phyloP scores from a whole-genome alignment of 2,888 invertebrate genomes.

The Sceliomorpha sp. region DNA sequence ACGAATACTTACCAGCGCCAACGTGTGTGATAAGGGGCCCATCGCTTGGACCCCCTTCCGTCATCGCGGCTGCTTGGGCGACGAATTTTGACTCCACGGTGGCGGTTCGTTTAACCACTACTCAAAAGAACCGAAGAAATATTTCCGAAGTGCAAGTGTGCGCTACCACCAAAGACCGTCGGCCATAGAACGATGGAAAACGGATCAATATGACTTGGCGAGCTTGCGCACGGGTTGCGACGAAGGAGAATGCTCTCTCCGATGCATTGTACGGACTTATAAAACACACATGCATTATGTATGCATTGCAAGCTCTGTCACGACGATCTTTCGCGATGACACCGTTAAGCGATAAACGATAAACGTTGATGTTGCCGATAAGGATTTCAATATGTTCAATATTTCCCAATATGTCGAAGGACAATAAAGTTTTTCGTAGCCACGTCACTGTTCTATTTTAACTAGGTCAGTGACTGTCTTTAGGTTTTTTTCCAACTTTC shows the following conservation, averaged over 20 bases:
- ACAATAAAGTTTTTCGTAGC: too few species aligned
- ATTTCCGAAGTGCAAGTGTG: conserved; percentile 71
- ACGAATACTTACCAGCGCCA: conserved; percentile 72
- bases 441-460: conserved; percentile 9
- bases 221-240: conserved; percentile 67
- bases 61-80: conserved; percentile 69
- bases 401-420: too few species aligned
- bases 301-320: background rate
- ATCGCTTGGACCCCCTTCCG: conserved; percentile 73
- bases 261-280: conserved; percentile 19
- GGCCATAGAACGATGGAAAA: conserved; percentile 57
- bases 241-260: conserved; percentile 17
- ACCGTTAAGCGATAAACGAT: background rate
- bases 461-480: conserved; percentile 14
- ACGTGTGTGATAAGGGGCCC: conserved; percentile 76
- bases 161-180: conserved; percentile 48
- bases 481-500: background rate
- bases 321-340: too few species aligned
- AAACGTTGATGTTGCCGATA: background rate
- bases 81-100: conserved; percentile 53
- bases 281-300: background rate
- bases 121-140: conserved; percentile 56
- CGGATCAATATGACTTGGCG: conserved; percentile 74
- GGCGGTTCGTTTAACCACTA: conserved; percentile 37
- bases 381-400: conserved; percentile 1